These are phyloP conservation scores for Hydrotaea cyrtoneurina DNA, from an alignment of 2,888 invertebrate species.

Conservation along the genomic window DNA sequence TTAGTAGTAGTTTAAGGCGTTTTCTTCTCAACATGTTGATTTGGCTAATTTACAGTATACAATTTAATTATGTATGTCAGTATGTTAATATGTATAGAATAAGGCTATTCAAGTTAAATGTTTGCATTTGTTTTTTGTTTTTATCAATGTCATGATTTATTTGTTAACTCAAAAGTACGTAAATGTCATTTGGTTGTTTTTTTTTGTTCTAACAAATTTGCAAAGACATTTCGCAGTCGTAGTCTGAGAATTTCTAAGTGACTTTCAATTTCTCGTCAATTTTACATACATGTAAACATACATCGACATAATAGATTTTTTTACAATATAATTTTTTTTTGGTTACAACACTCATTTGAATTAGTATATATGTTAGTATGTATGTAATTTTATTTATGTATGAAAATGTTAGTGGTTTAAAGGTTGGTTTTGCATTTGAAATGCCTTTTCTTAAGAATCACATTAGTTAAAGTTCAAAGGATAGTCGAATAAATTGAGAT, in stretches of 20 bases:
- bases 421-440: conserved; percentile 60
- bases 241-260: conserved; percentile 1
- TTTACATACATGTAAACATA: conserved; percentile 33
- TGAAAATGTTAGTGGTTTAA: conserved; percentile 20
- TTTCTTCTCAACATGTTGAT: conserved; percentile 27
- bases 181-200: background rate
- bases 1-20: conserved; percentile 57
- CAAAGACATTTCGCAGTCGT: background rate
- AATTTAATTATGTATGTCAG: conserved; percentile 6
- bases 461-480: conserved; percentile 56
- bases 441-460: conserved; percentile 68
- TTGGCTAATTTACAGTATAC: conserved; percentile 17
- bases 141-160: background rate
- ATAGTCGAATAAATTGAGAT: background rate
- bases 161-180: conserved; percentile 21
- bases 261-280: background rate
- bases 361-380: background rate
- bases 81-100: conserved; percentile 45
- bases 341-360: conserved; percentile 1
- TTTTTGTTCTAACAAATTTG: background rate
- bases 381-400: background rate
- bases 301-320: conserved; percentile 7
- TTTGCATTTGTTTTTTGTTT: background rate
- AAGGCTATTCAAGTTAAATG: conserved; percentile 58
- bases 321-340: conserved; percentile 9